Conservation (phyloP, 2,113 vertebrate species). For the Sander lucioperca region DNA sequence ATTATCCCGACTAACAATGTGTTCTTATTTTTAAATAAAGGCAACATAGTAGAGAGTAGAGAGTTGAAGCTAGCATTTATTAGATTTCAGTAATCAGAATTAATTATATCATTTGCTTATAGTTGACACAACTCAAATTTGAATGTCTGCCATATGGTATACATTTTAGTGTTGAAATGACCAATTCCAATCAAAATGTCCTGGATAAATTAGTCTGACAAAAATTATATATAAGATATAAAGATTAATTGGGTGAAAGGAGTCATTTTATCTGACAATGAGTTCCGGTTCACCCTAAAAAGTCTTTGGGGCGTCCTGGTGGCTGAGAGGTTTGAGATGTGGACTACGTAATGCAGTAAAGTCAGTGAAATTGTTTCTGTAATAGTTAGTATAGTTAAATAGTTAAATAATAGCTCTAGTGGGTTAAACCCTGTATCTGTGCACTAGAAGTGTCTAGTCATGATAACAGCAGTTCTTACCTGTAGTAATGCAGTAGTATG, state of each 20-base stretch:
- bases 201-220: background rate
- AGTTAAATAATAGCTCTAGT: background rate
- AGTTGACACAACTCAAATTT: background rate
- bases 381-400: no score
- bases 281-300: no score
- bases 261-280: no score
- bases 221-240: no score
- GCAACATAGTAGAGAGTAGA: background rate
- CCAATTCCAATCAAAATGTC: background rate
- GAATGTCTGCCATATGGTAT: background rate
- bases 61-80: background rate
- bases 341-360: no score
- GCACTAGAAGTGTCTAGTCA: background rate
- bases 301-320: no score
- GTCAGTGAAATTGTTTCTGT: background rate
- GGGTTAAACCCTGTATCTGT: background rate
- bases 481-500: constrained; percentile 99
- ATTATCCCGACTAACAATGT: no score
- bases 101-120: background rate
- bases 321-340: no score
- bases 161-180: background rate
- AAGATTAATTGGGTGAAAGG: no score
- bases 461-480: constrained; percentile 77
- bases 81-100: no score
- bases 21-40: background rate